Conservation (phyloP, 2,113 vertebrate species). For the Oostethus manadensis region DNA sequence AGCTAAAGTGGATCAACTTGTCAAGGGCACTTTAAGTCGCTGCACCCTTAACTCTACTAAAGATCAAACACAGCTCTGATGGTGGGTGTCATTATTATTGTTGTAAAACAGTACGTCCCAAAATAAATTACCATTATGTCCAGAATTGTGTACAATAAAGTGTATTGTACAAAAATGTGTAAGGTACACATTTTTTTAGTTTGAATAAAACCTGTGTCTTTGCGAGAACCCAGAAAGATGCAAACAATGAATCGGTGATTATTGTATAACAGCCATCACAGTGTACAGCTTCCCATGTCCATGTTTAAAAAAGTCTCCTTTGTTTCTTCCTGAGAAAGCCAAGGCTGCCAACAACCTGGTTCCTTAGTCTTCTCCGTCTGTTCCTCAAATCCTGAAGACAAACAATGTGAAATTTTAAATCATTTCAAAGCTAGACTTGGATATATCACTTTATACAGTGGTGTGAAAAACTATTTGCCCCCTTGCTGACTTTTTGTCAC, state of each 20-base stretch:
- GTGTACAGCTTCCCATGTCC: not conserved
- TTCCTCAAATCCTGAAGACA: slow-evolving; percentile 22
- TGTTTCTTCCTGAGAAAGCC: slow-evolving; percentile 39
- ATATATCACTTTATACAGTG: too few relatives aligned
- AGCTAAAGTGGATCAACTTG: not conserved
- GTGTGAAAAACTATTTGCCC: too few relatives aligned
- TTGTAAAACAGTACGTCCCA: too few relatives aligned
- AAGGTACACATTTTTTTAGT: not conserved
- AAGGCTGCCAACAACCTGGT: slow-evolving; percentile 1
- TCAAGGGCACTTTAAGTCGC: not conserved
- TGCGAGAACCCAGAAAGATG: not conserved
- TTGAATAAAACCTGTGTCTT: not conserved
- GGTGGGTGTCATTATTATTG: not conserved
- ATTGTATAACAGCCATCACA: not conserved
- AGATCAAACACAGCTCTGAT: not conserved
- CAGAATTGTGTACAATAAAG: too few relatives aligned
- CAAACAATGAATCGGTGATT: not conserved
- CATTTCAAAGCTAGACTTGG: not conserved
- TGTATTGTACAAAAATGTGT: not conserved
- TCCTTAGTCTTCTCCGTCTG: slow-evolving; percentile 16
- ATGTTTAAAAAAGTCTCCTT: not conserved
- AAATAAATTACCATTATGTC: too few relatives aligned
- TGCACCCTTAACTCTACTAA: not conserved
- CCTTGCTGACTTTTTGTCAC: too few relatives aligned
- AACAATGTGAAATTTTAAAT: slow-evolving; percentile 8